Evolutionary conservation across 1,140 invertebrate species (phyloP), one percentile per base, ranked within the genome.

Genomic region (Aethina tumida): DNA sequence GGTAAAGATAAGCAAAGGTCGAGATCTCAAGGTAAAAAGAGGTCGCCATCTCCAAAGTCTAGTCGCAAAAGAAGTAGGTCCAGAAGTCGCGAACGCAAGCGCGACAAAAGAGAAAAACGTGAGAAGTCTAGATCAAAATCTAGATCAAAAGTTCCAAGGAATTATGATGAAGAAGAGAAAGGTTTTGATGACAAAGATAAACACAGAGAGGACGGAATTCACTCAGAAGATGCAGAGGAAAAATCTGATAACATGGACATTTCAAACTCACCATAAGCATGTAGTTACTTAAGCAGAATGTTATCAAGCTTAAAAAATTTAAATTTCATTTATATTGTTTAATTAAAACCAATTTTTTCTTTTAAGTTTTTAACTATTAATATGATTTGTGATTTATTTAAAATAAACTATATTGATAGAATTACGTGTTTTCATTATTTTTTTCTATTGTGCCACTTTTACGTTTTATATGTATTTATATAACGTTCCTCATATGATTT

Each of bases 201-300:
- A 31, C 18, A 30, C 6, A 50, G 46, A 30, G 37, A 41, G 8
- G 40, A 52, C 31, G 39, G 41, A 28, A 35, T 28, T 30, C 47
- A 50, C 34, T 34, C 39, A 47, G 52, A 69, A 52, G 58, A 58
- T 16, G 60, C 58, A 9, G 51, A 65, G 4, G 67, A 68, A 47
- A 69, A 70, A 45, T 68, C 68, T 15, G 68, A 72, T 53, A 71
- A 73, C 52, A 73, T 73, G 70, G 70, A 73, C 53, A 73, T 73
- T 49, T 73, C 70, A 8, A 62, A 62, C 55, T 62, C 60, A 30
- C 60, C 60, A 21, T 62, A 50, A 43, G n/a, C n/a, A n/a, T n/a
- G n/a, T n/a, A n/a, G n/a, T n/a, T n/a, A n/a, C n/a, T n/a, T n/a
- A n/a, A n/a, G n/a, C n/a, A n/a, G n/a, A n/a, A n/a, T n/a, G n/a